Evolutionary conservation across 2,797 vertebrate species (phyloP).

Genomic region (Phalloptychus januarius): DNA sequence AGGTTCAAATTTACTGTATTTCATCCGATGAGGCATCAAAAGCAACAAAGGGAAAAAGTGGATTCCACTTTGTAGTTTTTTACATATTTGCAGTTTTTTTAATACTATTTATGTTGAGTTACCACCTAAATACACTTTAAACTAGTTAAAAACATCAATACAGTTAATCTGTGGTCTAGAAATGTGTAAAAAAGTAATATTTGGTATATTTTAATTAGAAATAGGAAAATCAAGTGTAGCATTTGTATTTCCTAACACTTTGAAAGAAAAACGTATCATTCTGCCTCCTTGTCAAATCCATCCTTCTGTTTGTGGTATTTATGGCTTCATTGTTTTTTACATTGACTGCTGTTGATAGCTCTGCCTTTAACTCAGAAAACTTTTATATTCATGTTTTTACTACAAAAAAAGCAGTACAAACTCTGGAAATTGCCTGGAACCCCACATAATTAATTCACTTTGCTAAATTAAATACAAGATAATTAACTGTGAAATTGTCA

Average conservation of each 20-base stretch:
- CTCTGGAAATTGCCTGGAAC: neutral
- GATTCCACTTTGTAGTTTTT: neutral
- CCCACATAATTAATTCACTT: neutral
- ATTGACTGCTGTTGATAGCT: neutral
- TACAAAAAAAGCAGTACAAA: neutral
- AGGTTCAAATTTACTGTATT: neutral
- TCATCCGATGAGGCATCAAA: neutral
- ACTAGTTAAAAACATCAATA: neutral
- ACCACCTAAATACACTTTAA: neutral
- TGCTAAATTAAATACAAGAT: neutral
- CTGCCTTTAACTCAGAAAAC: neutral
- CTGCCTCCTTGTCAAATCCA: neutral
- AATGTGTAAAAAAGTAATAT: neutral
- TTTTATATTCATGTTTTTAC: neutral
- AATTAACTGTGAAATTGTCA: conserved; percentile 1
- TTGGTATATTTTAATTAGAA: neutral
- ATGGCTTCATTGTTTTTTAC: neutral
- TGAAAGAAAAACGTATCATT: neutral
- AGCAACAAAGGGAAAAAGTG: neutral
- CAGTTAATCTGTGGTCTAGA: neutral
- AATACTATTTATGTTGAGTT: too few relatives aligned
- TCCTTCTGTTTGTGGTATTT: neutral
- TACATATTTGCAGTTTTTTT: neutral
- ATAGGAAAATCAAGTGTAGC: neutral
- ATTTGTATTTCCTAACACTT: neutral